Evolutionary conservation across 2,888 invertebrate species (phyloP).

Genomic region (Digitonthophagus gazella): DNA sequence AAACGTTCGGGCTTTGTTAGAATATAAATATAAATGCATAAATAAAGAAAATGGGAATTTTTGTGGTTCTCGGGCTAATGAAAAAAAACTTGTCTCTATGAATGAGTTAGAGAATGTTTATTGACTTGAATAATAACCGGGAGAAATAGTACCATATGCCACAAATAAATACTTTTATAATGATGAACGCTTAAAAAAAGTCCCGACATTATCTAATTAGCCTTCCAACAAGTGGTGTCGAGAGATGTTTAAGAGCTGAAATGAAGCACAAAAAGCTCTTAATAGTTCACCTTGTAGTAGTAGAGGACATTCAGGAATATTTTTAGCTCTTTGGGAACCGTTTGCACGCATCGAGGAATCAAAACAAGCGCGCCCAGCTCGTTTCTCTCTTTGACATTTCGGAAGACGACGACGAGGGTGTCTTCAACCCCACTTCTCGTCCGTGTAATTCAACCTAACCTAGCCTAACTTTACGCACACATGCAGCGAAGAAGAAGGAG

Average conservation of each 20-base stretch:
- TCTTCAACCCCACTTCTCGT: constrained; percentile 37
- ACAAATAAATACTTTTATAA: too few species aligned
- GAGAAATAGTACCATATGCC: too few species aligned
- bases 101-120: too few species aligned
- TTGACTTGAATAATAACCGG: too few species aligned
- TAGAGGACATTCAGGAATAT: neutral
- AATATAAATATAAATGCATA: neutral
- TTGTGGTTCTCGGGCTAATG: too few species aligned
- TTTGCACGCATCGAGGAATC: constrained; percentile 1
- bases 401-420: constrained; percentile 29
- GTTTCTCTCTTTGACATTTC: neutral
- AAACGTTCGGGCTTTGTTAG: neutral
- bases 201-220: too few species aligned
- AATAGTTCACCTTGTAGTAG: neutral
- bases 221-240: neutral
- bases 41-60: too few species aligned
- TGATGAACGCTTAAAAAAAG: too few species aligned
- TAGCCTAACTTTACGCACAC: constrained; percentile 41
- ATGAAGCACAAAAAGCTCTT: neutral
- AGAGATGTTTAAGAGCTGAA: neutral
- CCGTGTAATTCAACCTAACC: constrained; percentile 38
- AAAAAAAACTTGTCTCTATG: too few species aligned
- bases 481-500: constrained; percentile 41
- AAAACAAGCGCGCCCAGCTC: neutral
- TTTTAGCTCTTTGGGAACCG: constrained; percentile 14